Evolutionary conservation across 1,140 invertebrate genomes (phyloP), one percentile per base, ranked within the genome.

Genomic region (Brachionus rubens): DNA sequence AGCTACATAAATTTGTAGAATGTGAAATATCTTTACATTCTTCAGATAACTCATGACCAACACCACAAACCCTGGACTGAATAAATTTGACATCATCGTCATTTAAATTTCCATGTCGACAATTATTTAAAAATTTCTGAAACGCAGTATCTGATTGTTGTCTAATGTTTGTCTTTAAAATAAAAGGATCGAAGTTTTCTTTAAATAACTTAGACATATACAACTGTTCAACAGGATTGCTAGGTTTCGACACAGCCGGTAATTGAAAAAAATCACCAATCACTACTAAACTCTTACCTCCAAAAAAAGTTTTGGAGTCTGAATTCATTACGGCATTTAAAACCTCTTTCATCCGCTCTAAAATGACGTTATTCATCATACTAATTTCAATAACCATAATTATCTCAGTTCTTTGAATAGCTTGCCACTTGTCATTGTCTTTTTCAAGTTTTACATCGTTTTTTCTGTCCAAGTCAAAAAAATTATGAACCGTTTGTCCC

Each of bases 111-210:
- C 47, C 47, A 12, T 19, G 12, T 14, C 47, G 12, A 50, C 47
- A 50, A 50, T 50, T 50, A 50, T 50, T 50, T 50, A 50, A 50
- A 50, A 50, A 50, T 6, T 50, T 12, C 16, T 50, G 47, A 50
- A 50, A 50, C n/a, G 12, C 9, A n/a, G 1, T 2, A 50, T 50
- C 47, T 19, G 12, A 19, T 16, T 50, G 47, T 50, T 50, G 47
- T 12, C 47, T 12, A 50, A 50, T n/a, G 24, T 50, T 50, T n/a
- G 47, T 50, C 24, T n/a, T n/a, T n/a, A n/a, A n/a, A n/a, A n/a
- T n/a, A n/a, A n/a, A n/a, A n/a, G n/a, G n/a, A n/a, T n/a, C 24
- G 24, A 50, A 50, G 16, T 50, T 50, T 50, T 50, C 47, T 12
- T n/a, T 50, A 50, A 50, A 50, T 16, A 50, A 16, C 9, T 12